phyloP scores from a whole-genome alignment of 2,797 vertebrate species.

The Erpetoichthys calabaricus region DNA sequence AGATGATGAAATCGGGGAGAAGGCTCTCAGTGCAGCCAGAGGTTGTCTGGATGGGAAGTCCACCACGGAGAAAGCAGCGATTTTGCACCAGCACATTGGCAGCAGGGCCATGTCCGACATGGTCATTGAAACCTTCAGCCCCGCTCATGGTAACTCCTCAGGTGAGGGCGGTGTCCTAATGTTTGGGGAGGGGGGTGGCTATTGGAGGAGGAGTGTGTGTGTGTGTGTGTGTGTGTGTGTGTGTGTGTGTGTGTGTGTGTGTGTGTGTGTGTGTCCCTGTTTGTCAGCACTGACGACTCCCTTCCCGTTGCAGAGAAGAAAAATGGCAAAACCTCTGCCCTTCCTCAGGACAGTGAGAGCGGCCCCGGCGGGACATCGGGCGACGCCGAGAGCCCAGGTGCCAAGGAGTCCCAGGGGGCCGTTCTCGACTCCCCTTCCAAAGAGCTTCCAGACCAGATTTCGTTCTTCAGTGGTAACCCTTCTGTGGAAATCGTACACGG shows the following conservation, averaged over 20 bases:
- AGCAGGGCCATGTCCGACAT: conserved; percentile 87
- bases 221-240: neutral
- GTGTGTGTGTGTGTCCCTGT: neutral
- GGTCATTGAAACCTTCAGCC: conserved; percentile 84
- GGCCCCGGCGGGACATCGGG: neutral
- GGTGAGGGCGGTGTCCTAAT: conserved; percentile 4
- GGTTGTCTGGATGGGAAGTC: conserved; percentile 64
- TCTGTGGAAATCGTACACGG: conserved; percentile 93
- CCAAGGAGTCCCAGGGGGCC: conserved; percentile 20
- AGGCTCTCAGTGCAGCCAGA: conserved; percentile 53
- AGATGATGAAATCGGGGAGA: conserved; percentile 63
- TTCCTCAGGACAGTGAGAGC: neutral
- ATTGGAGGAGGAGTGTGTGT: too few relatives aligned
- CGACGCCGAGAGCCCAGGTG: conserved; percentile 27
- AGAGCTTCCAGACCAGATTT: conserved; percentile 89
- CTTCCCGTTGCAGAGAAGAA: conserved; percentile 19
- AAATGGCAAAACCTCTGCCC: conserved; percentile 16
- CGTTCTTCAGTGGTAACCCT: conserved; percentile 94
- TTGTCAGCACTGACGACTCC: neutral
- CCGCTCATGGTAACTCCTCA: conserved; percentile 48
- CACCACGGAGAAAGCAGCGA: conserved; percentile 56
- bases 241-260: neutral
- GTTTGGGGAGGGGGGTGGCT: neutral
- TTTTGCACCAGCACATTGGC: conserved; percentile 87
- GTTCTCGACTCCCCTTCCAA: conserved; percentile 78